Evolutionary conservation across 1,140 invertebrate genomes (phyloP).

Genomic region (Drosophila parvula): DNA sequence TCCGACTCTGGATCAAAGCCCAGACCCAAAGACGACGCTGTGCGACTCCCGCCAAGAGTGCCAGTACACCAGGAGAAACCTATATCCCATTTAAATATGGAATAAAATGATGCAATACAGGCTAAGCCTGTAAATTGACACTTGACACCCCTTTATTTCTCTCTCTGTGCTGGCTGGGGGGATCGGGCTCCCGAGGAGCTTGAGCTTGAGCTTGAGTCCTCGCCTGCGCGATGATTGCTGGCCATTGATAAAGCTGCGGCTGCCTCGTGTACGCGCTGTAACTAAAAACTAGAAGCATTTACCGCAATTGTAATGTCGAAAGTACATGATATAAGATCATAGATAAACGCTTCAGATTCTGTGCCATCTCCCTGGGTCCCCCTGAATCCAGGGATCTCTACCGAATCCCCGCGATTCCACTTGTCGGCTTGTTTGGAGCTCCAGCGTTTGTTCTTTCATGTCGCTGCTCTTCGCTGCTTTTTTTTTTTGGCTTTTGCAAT

Average conservation of each 20-base stretch:
- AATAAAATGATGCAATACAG: background rate
- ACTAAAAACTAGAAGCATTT: conserved; percentile 84
- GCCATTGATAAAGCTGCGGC: conserved; percentile 75
- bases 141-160: background rate
- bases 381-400: conserved; percentile 4
- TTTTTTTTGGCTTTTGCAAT: conserved; percentile 33
- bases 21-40: conserved; percentile 78
- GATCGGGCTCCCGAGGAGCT: conserved; percentile 32
- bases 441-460: conserved; percentile 73
- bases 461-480: conserved; percentile 37
- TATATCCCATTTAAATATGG: background rate
- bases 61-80: conserved; percentile 1
- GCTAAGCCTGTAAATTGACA: background rate
- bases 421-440: conserved; percentile 73
- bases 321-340: conserved; percentile 84
- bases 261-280: conserved; percentile 82
- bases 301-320: conserved; percentile 84
- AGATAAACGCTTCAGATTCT: conserved; percentile 83
- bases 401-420: conserved; percentile 17
- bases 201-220: conserved; percentile 27
- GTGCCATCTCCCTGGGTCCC: conserved; percentile 60
- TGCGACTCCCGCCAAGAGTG: conserved; percentile 50
- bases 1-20: conserved; percentile 31
- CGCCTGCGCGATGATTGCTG: conserved; percentile 69
- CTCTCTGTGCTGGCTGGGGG: background rate